Evolutionary conservation across 2,113 vertebrate species (phyloP).

Genomic region (Gadus macrocephalus): DNA sequence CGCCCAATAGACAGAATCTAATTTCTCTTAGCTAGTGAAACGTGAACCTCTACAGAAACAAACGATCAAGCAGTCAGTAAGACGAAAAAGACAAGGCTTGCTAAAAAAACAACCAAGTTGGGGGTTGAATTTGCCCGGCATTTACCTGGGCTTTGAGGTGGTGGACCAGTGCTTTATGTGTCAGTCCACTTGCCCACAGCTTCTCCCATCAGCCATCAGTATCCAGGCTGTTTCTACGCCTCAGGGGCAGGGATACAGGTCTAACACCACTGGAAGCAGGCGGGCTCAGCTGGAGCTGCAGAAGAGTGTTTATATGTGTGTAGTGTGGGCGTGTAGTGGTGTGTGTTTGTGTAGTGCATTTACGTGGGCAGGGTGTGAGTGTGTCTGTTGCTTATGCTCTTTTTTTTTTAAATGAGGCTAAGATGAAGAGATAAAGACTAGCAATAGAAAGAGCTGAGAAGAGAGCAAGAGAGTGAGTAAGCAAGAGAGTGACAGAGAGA

Average conservation of each 20-base stretch:
- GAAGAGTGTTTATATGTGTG: conserved; percentile 9
- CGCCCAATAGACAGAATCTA: no score
- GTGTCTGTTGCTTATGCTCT: no score
- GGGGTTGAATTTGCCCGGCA: no score
- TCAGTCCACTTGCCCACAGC: conserved; percentile 22
- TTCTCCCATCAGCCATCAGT: conserved; percentile 33
- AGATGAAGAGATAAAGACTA: conserved; percentile 52
- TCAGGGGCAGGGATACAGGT: conserved; percentile 38
- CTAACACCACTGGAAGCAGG: conserved; percentile 46
- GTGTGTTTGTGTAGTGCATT: conserved; percentile 50
- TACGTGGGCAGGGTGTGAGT: conserved; percentile 40
- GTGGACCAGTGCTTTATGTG: no score
- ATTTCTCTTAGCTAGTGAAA: no score
- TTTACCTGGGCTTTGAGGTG: no score
- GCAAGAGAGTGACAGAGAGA: neutral
- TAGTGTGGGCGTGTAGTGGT: conserved; percentile 45
- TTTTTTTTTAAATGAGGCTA: neutral
- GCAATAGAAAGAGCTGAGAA: conserved; percentile 30
- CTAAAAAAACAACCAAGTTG: no score
- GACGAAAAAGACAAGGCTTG: no score
- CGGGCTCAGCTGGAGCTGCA: conserved; percentile 15
- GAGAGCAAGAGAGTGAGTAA: conserved; percentile 2
- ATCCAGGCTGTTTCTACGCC: conserved; percentile 48
- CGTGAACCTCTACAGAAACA: no score
- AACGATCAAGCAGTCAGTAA: no score